phyloP scores from a whole-genome alignment of 2,113 vertebrate species.

The Lampris incognitus region DNA sequence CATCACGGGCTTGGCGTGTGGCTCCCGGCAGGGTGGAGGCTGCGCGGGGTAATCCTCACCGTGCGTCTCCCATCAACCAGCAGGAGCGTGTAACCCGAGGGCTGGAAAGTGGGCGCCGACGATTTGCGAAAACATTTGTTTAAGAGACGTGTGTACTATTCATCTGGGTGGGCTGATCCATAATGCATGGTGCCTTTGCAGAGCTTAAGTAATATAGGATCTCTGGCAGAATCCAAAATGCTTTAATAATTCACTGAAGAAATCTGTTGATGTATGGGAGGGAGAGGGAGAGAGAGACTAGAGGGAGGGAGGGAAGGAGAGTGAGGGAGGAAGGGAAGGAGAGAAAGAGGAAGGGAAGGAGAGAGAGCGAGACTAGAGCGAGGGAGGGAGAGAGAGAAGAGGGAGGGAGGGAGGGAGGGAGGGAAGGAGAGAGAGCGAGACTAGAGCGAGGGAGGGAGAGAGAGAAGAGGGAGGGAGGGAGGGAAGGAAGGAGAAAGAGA shows the following conservation, averaged over 20 bases:
- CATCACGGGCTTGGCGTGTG: constrained; percentile 58
- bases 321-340: not conserved
- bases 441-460: too few species aligned
- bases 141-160: constrained; percentile 61
- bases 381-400: too few species aligned
- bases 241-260: constrained; percentile 74
- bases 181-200: constrained; percentile 72
- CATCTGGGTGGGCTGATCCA: constrained; percentile 62
- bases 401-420: too few species aligned
- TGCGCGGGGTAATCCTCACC: constrained; percentile 54
- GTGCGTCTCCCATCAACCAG: constrained; percentile 2
- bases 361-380: too few species aligned
- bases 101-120: constrained; percentile 36
- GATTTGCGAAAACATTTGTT: constrained; percentile 67
- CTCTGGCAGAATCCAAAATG: constrained; percentile 59
- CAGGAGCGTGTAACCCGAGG: not conserved
- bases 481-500: too few species aligned
- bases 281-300: constrained; percentile 3
- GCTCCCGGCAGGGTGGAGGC: constrained; percentile 43
- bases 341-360: not conserved
- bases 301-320: not conserved
- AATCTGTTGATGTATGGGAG: constrained; percentile 40
- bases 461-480: too few species aligned
- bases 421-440: too few species aligned
- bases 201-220: constrained; percentile 72